A percentile compares a stretch with the other conserved stretches of the same genome.
Evolutionary conservation across 2,113 vertebrate species (phyloP).

Genomic region (Silurus asotus): DNA sequence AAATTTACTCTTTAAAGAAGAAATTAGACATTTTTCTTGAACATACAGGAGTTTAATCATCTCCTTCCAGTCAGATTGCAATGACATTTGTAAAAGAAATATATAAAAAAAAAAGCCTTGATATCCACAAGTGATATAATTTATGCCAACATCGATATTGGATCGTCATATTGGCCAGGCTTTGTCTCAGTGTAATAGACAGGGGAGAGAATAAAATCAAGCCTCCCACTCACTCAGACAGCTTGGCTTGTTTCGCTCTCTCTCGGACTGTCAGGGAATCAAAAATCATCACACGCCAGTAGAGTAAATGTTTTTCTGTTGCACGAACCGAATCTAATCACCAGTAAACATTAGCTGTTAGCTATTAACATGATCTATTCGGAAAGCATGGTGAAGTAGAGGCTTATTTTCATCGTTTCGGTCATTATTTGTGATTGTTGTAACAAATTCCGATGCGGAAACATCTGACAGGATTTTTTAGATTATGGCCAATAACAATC

Average conservation of each 20-base stretch:
- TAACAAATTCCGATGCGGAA: not conserved
- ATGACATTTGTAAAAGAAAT: not conserved
- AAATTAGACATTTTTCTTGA: too few relatives aligned
- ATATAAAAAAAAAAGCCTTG: not conserved
- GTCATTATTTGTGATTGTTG: too few relatives aligned
- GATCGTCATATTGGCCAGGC: not conserved
- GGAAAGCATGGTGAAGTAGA: too few relatives aligned
- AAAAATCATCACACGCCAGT: not conserved
- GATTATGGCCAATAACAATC: too few relatives aligned
- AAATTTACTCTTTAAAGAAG: too few relatives aligned
- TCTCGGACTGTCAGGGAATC: not conserved
- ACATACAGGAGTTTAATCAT: not conserved
- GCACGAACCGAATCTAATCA: not conserved
- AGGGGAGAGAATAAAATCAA: not conserved
- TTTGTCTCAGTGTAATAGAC: not conserved
- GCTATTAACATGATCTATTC: too few relatives aligned
- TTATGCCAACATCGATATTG: not conserved
- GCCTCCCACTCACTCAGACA: not conserved
- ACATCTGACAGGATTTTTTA: not conserved
- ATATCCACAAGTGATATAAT: not conserved
- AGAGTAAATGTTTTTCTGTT: not conserved
- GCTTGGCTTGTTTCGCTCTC: not conserved
- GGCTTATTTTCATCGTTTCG: too few relatives aligned
- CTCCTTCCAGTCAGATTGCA: not conserved
- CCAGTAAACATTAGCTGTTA: too few relatives aligned